Evolutionary conservation across 1,140 invertebrate genomes (phyloP).

Genomic region (Drosophila novamexicana): DNA sequence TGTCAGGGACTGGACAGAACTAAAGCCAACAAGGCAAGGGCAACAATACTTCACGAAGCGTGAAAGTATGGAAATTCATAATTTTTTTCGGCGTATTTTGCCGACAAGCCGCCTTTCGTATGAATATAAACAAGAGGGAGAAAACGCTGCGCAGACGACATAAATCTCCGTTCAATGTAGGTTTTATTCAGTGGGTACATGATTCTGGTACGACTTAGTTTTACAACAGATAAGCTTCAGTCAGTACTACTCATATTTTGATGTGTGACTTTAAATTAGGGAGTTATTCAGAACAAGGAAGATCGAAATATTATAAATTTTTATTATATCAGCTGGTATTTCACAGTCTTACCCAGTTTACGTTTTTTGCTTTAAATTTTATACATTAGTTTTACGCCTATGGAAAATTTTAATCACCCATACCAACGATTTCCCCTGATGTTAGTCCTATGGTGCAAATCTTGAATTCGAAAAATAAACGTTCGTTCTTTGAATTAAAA

Average conservation of each 20-base stretch:
- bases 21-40: constrained; percentile 37
- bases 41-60: constrained; percentile 52
- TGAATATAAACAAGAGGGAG: constrained; percentile 9
- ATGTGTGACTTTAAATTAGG: constrained; percentile 1
- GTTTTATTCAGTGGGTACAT: constrained; percentile 34
- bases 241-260: constrained; percentile 2
- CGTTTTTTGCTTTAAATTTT: too few species aligned
- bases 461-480: too few species aligned
- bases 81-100: constrained; percentile 53
- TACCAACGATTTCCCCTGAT: too few species aligned
- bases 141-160: constrained; percentile 58
- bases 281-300: too few species aligned
- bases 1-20: constrained; percentile 68
- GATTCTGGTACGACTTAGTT: background rate
- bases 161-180: constrained; percentile 59
- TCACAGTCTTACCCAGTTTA: too few species aligned
- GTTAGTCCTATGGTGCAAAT: too few species aligned
- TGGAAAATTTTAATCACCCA: too few species aligned
- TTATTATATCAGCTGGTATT: too few species aligned
- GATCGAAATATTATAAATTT: too few species aligned
- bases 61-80: constrained; percentile 80
- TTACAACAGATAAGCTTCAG: constrained; percentile 5
- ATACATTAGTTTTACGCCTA: too few species aligned
- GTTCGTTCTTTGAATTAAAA: too few species aligned
- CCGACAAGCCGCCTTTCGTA: constrained; percentile 19